Base-by-base conservation (phyloP, 2,888 invertebrate genomes). In the Drosophila seclusa region DNA sequence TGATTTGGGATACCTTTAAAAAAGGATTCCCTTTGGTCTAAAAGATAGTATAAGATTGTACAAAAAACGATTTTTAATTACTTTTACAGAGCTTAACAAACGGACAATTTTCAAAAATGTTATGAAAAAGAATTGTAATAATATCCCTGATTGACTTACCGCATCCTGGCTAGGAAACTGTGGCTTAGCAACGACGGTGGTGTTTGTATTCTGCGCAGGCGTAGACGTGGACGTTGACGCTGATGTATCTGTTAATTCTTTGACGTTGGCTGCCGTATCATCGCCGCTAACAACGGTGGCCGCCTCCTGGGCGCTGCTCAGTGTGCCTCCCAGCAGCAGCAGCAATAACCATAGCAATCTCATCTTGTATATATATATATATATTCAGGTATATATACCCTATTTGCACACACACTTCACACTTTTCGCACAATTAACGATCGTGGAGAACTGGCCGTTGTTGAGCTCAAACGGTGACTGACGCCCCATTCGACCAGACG, bases 391-490 rank as follows among this genome's bases (percentile, higher is more conserved):
- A 18, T 49, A n/a, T 40, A 29, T 18, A 27, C 4, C 36, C 1
- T 50, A 8, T 45, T n/a, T 49, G 40, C 65, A 45, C 52, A n/a
- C 13, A n/a, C 65, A 54, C 67, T 67, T 36, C 0, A 18, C 27
- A 40, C 31, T 49, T 49, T 31, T 13, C 13, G n/a, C 27, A 21
- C 40, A 31, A 34, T 36, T 32, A 21, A 31, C 58, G 49, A 52
- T 54, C 63, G 76, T 16, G n/a, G 58, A 66, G 48, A 68, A 63
- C 70, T 60, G 67, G 72, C 70, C 80, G 78, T 53, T 68, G 34
- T 65, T 52, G 70, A 80, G 76, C 79, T 80, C 73, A 61, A 69
- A 66, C 57, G 67, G 69, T 71, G 72, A 91, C 89, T 91, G 90
- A 89, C 80, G 82, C 48, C 63, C 60, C 68, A 72, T 36, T 42